Evolutionary conservation across 2,888 invertebrate genomes (phyloP).

Genomic region (Choreutis nemorana): DNA sequence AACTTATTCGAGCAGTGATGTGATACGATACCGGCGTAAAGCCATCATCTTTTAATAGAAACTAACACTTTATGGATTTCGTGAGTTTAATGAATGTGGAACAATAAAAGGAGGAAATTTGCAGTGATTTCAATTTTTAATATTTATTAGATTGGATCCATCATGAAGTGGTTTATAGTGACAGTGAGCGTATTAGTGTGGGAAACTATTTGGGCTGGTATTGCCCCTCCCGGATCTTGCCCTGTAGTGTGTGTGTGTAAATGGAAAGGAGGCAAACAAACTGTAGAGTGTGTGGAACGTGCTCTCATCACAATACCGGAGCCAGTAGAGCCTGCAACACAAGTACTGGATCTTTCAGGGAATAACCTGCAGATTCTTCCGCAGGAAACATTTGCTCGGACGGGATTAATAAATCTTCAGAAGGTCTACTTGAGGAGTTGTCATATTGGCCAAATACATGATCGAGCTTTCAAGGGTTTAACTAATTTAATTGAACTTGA

Average conservation of each 20-base stretch:
- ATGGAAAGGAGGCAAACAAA: conserved; percentile 94
- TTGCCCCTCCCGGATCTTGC: conserved; percentile 69
- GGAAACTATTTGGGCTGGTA: conserved; percentile 43
- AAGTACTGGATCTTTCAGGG: conserved; percentile 88
- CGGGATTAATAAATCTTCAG: conserved; percentile 86
- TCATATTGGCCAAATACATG: conserved; percentile 85
- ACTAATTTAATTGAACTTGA: conserved; percentile 92
- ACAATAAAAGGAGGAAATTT: conserved; percentile 25
- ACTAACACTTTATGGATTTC: conserved; percentile 19
- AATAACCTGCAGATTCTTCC: conserved; percentile 87
- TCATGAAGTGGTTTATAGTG: conserved; percentile 59
- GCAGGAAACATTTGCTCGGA: conserved; percentile 81
- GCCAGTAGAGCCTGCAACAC: conserved; percentile 86
- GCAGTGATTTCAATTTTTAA: conserved; percentile 28
- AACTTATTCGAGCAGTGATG: conserved; percentile 66
- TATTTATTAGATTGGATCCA: conserved; percentile 25
- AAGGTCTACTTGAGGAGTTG: conserved; percentile 85
- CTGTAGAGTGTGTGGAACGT: conserved; percentile 88
- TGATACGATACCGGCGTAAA: conserved; percentile 49
- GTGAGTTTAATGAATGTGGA: conserved; percentile 18
- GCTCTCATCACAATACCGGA: conserved; percentile 85
- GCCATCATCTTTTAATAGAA: conserved; percentile 15
- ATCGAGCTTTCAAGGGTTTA: conserved; percentile 83
- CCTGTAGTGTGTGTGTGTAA: conserved; percentile 87
- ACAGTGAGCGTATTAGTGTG: conserved; percentile 52